Percentiles rank a stretch among this genome's conserved stretches.
Conservation (phyloP, 2,888 invertebrate species). For the Lottia gigantea region DNA sequence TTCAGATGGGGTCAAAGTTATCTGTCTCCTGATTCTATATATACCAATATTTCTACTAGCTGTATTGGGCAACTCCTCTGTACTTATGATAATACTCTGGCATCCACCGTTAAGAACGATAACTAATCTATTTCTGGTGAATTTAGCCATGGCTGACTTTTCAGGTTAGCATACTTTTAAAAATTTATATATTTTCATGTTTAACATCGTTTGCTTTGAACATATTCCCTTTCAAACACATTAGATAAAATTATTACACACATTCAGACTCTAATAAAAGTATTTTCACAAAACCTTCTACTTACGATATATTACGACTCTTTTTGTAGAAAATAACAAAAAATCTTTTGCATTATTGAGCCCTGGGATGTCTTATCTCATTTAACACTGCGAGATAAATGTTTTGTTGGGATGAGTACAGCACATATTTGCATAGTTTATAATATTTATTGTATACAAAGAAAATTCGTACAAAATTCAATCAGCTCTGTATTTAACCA, state of each 20-base stretch:
- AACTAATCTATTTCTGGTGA: slow-evolving; percentile 16
- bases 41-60: slow-evolving; percentile 19
- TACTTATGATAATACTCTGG: slow-evolving; percentile 10
- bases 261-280: too few species aligned
- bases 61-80: slow-evolving; percentile 3
- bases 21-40: slow-evolving; percentile 8
- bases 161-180: slow-evolving; percentile 6
- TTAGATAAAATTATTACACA: too few species aligned
- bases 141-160: slow-evolving; percentile 15
- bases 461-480: too few species aligned
- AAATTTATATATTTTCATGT: not conserved
- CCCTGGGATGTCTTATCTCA: not conserved
- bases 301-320: too few species aligned
- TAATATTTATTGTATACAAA: too few species aligned
- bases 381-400: too few species aligned
- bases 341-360: not conserved
- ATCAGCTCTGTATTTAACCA: too few species aligned
- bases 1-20: not conserved
- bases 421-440: too few species aligned
- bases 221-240: too few species aligned
- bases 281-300: too few species aligned
- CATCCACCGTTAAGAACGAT: slow-evolving; percentile 16
- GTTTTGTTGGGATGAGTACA: too few species aligned
- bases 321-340: too few species aligned
- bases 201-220: not conserved